These are phyloP conservation scores for Holcopasites calliopsidis DNA, from an alignment of 1,140 invertebrate genomes.

Conservation along the genomic window DNA sequence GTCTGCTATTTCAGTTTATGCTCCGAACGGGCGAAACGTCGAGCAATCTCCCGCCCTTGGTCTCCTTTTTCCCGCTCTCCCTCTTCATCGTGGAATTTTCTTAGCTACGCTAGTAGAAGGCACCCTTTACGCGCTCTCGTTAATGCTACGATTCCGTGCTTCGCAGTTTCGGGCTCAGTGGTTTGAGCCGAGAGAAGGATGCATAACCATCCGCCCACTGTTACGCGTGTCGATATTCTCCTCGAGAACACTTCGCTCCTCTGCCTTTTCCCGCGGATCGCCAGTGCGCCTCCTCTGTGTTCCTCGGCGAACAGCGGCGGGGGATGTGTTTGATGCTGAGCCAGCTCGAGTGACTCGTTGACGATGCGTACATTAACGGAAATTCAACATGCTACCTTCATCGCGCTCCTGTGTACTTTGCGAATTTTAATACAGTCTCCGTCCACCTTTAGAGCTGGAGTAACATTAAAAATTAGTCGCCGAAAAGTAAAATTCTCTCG, in stretches of 20 bases:
- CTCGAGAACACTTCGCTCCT: slow-evolving; percentile 29
- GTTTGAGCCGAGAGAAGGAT: not conserved
- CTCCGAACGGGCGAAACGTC: slow-evolving; percentile 63
- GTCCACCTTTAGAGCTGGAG: too few relatives aligned
- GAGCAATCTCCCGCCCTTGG: not conserved
- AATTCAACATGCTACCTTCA: not conserved
- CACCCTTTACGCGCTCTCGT: not conserved
- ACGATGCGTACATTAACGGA: not conserved
- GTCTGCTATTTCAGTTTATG: slow-evolving; percentile 70
- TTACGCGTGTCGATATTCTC: slow-evolving; percentile 43
- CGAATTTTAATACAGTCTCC: not conserved
- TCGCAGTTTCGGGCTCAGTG: not conserved
- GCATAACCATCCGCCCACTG: slow-evolving; percentile 20
- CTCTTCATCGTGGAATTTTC: not conserved
- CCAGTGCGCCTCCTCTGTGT: not conserved
- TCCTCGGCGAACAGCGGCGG: not conserved
- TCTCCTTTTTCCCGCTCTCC: slow-evolving; percentile 27
- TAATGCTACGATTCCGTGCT: not conserved
- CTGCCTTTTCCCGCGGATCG: slow-evolving; percentile 34
- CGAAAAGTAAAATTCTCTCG: too few relatives aligned
- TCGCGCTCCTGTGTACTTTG: not conserved
- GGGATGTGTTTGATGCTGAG: slow-evolving; percentile 25
- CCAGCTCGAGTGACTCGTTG: not conserved
- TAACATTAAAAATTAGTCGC: too few relatives aligned
- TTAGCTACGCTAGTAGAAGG: not conserved